A percentile compares a stretch with the other conserved stretches of the same genome.
Conservation (phyloP, 2,113 vertebrate genomes). For the Neomonachus schauinslandi region DNA sequence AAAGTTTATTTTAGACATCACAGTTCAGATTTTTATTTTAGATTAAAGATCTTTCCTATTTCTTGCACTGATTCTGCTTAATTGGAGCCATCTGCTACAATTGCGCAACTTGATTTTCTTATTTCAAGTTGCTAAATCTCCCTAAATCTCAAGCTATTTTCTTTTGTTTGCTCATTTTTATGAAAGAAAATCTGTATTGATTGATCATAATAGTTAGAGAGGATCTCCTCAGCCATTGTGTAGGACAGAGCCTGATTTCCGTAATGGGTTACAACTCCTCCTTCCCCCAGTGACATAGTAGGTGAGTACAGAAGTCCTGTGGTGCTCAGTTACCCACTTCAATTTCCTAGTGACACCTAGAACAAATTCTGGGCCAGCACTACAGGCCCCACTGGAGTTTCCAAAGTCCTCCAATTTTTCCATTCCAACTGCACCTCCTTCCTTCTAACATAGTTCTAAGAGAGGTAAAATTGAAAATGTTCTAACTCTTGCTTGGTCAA, state of each 20-base stretch:
- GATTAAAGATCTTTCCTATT: background rate
- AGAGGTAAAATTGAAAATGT: background rate
- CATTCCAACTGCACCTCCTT: background rate
- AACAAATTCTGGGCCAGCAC: background rate
- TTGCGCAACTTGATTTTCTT: background rate
- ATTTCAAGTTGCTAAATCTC: background rate
- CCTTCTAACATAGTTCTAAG: background rate
- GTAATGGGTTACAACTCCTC: background rate
- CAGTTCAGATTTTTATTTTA: background rate
- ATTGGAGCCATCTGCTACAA: background rate
- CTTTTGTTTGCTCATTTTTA: background rate
- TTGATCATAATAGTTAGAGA: background rate
- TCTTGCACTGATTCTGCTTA: conserved; percentile 1
- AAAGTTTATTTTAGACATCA: background rate
- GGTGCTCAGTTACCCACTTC: background rate
- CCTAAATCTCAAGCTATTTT: background rate
- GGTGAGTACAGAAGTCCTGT: background rate
- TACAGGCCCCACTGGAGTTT: background rate
- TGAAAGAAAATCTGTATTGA: background rate
- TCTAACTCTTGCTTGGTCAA: background rate
- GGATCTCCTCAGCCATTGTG: background rate
- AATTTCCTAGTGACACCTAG: background rate
- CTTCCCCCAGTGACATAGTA: background rate
- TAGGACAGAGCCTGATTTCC: background rate
- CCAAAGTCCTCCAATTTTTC: background rate